These are phyloP conservation scores for Tetramorium simillimum DNA, from an alignment of 1,140 invertebrate species.

Conservation along the genomic window DNA sequence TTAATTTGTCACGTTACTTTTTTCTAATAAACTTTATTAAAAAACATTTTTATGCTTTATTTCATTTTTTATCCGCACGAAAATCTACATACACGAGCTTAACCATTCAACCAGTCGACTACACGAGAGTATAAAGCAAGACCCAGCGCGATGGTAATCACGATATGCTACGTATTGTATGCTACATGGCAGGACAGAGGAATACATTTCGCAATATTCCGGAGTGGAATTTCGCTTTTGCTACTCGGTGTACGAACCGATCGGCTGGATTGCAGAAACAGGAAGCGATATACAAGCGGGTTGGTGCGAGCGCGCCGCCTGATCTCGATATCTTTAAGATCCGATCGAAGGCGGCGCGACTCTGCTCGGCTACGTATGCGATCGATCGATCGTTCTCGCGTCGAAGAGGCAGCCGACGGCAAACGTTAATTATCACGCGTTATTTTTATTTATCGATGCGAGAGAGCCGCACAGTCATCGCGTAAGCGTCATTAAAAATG, in stretches of 20 bases:
- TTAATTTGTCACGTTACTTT: neutral
- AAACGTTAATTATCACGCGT: slow-evolving; percentile 74
- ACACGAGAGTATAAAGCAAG: neutral
- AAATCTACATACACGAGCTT: neutral
- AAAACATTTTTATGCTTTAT: neutral
- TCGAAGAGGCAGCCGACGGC: slow-evolving; percentile 43
- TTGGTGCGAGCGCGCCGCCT: slow-evolving; percentile 23
- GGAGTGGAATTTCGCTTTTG: slow-evolving; percentile 50
- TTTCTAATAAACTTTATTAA: neutral
- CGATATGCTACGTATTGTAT: neutral
- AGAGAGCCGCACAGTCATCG: slow-evolving; percentile 16
- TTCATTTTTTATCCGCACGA: neutral
- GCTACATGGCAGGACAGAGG: neutral
- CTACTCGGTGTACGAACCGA: slow-evolving; percentile 44
- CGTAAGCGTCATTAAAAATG: slow-evolving; percentile 47
- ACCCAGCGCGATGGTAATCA: neutral
- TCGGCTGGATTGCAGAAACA: slow-evolving; percentile 71
- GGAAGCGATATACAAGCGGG: slow-evolving; percentile 66
- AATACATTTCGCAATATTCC: slow-evolving; percentile 50
- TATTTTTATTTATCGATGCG: slow-evolving; percentile 71
- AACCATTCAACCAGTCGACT: neutral
- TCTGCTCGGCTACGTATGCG: slow-evolving; percentile 11
- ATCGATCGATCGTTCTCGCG: slow-evolving; percentile 65
- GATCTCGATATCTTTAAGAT: slow-evolving; percentile 69
- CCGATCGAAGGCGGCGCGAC: slow-evolving; percentile 49